Evolutionary conservation across 1,140 invertebrate genomes (phyloP).

Genomic region (Caenorhabditis brenneri): DNA sequence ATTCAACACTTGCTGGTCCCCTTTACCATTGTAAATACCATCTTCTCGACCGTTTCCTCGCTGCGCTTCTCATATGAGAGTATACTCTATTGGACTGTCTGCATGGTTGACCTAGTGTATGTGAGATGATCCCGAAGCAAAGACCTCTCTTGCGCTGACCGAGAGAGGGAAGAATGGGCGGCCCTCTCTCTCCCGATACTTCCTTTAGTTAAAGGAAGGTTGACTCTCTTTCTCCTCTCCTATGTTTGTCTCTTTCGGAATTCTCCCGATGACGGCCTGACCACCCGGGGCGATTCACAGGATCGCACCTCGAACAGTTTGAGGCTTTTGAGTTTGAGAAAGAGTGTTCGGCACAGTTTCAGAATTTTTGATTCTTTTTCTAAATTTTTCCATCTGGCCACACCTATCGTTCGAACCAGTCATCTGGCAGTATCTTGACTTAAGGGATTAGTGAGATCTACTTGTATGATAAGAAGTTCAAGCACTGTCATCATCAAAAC

Average conservation of each 20-base stretch:
- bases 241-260: constrained; percentile 35
- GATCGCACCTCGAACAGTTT: not conserved
- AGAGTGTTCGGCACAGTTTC: not conserved
- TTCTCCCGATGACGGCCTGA: not conserved
- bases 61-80: not conserved
- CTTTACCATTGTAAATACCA: constrained; percentile 36
- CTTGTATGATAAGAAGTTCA: too few relatives aligned
- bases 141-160: constrained; percentile 22
- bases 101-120: constrained; percentile 33
- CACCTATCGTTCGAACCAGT: too few relatives aligned
- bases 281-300: not conserved
- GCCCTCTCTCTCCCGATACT: constrained; percentile 11
- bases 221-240: not conserved
- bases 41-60: not conserved
- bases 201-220: constrained; percentile 37
- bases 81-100: not conserved
- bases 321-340: not conserved
- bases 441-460: too few relatives aligned
- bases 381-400: too few relatives aligned
- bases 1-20: constrained; percentile 1
- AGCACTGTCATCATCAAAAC: too few relatives aligned
- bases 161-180: constrained; percentile 13
- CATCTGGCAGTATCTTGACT: too few relatives aligned
- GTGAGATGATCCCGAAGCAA: constrained; percentile 39
- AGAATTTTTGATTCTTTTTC: too few relatives aligned